Percentiles rank a stretch among this genome's conserved stretches.
Conservation (phyloP, 2,797 vertebrate genomes). For the Chiropotes sagulatus region DNA sequence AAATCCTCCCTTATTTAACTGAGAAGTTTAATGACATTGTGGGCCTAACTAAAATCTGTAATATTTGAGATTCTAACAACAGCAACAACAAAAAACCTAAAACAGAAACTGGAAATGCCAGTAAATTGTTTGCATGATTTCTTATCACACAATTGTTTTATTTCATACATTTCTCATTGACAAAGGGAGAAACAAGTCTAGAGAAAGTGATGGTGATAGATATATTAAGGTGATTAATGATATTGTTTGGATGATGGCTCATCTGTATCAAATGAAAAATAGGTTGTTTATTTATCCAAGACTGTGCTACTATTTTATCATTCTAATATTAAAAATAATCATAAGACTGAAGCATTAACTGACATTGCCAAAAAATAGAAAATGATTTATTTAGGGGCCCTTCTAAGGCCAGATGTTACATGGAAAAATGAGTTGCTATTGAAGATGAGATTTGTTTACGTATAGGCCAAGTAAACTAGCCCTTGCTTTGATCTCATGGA, state of each 20-base stretch:
- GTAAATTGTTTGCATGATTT: slow-evolving; percentile 68
- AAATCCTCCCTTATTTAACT: slow-evolving; percentile 76
- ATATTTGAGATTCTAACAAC: slow-evolving; percentile 59
- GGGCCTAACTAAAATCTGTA: slow-evolving; percentile 54
- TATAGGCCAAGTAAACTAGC: not conserved
- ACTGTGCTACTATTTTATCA: slow-evolving; percentile 67
- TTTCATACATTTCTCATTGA: not conserved
- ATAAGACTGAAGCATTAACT: slow-evolving; percentile 72
- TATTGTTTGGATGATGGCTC: slow-evolving; percentile 75
- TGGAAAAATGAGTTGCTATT: not conserved
- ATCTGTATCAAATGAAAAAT: slow-evolving; percentile 77
- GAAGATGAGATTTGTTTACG: not conserved
- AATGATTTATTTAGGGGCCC: slow-evolving; percentile 44
- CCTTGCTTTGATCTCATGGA: not conserved
- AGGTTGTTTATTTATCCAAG: slow-evolving; percentile 79
- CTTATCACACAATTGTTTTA: slow-evolving; percentile 76
- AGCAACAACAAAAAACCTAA: not conserved
- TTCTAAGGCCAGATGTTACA: slow-evolving; percentile 14
- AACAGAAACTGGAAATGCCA: slow-evolving; percentile 14
- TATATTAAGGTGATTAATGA: slow-evolving; percentile 81
- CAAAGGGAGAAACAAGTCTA: slow-evolving; percentile 2
- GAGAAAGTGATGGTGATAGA: slow-evolving; percentile 11
- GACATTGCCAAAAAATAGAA: slow-evolving; percentile 73
- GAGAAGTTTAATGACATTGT: slow-evolving; percentile 66
- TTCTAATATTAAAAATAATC: slow-evolving; percentile 79